Conservation (phyloP, 64 coral and sea anemone species). For the Dendrophyllia cribrosa region DNA sequence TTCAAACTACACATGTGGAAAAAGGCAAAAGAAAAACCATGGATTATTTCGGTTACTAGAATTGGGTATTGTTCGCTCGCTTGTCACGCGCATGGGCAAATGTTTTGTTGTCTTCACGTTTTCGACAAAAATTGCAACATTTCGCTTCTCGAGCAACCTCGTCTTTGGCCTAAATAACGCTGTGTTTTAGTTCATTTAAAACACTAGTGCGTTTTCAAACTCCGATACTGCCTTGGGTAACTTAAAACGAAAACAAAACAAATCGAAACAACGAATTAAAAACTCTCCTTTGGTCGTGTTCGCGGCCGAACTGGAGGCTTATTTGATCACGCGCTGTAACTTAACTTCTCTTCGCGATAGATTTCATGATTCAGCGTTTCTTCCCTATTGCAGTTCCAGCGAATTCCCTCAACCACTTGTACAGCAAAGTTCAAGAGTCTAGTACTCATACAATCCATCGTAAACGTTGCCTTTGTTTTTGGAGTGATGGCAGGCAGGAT, state of each 20-base stretch:
- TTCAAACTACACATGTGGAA: not conserved
- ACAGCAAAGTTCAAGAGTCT: slow-evolving; percentile 5
- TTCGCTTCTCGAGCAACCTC: not conserved
- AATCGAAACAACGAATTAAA: not conserved
- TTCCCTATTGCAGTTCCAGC: not conserved
- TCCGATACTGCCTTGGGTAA: not conserved
- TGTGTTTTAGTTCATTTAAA: not conserved
- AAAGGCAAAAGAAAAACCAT: not conserved
- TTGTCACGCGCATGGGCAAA: slow-evolving; percentile 33
- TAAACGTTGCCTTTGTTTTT: slow-evolving; percentile 67
- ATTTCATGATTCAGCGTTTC: not conserved
- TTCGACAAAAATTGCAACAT: slow-evolving; percentile 28
- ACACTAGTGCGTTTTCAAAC: not conserved
- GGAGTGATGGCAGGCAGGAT: slow-evolving; percentile 50
- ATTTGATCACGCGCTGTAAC: not conserved
- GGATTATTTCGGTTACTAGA: not conserved
- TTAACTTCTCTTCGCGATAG: not conserved
- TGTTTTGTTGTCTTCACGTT: slow-evolving; percentile 23
- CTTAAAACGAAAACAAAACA: slow-evolving; percentile 18
- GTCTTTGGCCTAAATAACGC: not conserved
- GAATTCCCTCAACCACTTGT: not conserved
- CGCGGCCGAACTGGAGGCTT: not conserved
- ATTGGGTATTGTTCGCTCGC: slow-evolving; percentile 23
- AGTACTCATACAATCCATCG: slow-evolving; percentile 44
- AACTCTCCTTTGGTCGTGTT: not conserved